A percentile compares a stretch with the other conserved stretches of the same genome.
Evolutionary conservation across 92 coral and sea anemone species (phyloP).

Genomic region (Bergia sp.): DNA sequence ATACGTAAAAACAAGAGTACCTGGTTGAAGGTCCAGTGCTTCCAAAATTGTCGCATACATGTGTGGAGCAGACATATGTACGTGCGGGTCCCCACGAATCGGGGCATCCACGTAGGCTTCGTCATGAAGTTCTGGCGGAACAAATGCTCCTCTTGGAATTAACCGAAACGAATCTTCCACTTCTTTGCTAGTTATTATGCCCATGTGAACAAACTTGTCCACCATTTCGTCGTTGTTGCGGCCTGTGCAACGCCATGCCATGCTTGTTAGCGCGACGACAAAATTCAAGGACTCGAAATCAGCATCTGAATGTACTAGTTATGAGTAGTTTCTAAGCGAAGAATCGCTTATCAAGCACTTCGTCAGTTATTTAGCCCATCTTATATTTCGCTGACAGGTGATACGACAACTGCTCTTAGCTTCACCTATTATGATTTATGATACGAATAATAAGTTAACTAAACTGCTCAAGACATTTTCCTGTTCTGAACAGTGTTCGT

Average conservation of each 20-base stretch:
- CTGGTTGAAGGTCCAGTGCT: constrained; percentile 93
- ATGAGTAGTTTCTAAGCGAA: background rate
- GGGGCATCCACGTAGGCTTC: constrained; percentile 95
- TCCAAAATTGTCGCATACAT: constrained; percentile 98
- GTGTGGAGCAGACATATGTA: constrained; percentile 98
- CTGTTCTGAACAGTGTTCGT: background rate
- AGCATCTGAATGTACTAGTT: constrained; percentile 28
- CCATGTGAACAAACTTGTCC: constrained; percentile 85
- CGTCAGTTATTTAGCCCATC: background rate
- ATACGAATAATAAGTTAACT: background rate
- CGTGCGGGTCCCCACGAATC: constrained; percentile 90
- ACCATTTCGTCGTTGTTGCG: constrained; percentile 98
- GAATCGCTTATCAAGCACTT: constrained; percentile 12
- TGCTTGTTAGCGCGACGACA: constrained; percentile 19
- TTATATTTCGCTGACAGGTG: background rate
- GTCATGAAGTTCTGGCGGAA: constrained; percentile 81
- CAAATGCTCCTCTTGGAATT: constrained; percentile 94
- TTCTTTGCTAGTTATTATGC: constrained; percentile 77
- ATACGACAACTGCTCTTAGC: background rate
- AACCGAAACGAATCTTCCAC: constrained; percentile 94
- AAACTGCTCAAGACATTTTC: constrained; percentile 2
- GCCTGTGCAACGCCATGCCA: constrained; percentile 93
- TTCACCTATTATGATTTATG: background rate
- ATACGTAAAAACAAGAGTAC: constrained; percentile 36
- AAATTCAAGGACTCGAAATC: constrained; percentile 14